These are phyloP conservation scores for Stenurella melanura DNA, from an alignment of 2,888 invertebrate genomes.

Conservation along the genomic window DNA sequence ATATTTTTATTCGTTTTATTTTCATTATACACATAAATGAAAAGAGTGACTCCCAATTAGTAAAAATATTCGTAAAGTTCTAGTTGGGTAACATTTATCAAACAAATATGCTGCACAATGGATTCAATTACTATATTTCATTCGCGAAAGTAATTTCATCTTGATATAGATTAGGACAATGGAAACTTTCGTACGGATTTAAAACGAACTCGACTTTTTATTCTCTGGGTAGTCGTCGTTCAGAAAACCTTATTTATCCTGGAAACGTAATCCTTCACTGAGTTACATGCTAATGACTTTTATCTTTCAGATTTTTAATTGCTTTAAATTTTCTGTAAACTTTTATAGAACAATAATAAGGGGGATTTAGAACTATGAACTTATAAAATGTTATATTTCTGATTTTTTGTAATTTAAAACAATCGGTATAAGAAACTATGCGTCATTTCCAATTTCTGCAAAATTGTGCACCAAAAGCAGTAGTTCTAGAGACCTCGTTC, in stretches of 20 bases:
- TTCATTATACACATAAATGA: no score
- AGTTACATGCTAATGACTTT: slow-evolving; percentile 26
- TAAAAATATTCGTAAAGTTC: background rate
- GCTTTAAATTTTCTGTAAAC: slow-evolving; percentile 6
- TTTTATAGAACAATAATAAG: slow-evolving; percentile 12
- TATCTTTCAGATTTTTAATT: slow-evolving; percentile 21
- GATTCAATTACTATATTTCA: background rate
- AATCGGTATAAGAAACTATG: no score
- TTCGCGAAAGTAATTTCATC: slow-evolving; percentile 2
- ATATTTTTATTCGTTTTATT: no score
- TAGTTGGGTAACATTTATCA: slow-evolving; percentile 6
- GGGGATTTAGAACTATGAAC: background rate
- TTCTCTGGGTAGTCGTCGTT: background rate
- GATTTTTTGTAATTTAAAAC: background rate
- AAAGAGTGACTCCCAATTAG: background rate
- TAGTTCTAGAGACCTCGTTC: no score
- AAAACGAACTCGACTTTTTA: slow-evolving; percentile 5
- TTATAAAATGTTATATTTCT: background rate
- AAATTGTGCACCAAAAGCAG: no score
- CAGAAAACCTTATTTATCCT: slow-evolving; percentile 7
- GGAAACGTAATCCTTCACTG: slow-evolving; percentile 4
- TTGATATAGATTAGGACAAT: slow-evolving; percentile 18
- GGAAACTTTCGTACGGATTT: slow-evolving; percentile 7
- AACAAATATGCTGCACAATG: background rate
- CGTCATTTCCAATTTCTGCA: no score